Percentiles rank a stretch among this genome's conserved stretches.
Conservation (phyloP, 1,140 invertebrate species). For the Epicauta chinensis region DNA sequence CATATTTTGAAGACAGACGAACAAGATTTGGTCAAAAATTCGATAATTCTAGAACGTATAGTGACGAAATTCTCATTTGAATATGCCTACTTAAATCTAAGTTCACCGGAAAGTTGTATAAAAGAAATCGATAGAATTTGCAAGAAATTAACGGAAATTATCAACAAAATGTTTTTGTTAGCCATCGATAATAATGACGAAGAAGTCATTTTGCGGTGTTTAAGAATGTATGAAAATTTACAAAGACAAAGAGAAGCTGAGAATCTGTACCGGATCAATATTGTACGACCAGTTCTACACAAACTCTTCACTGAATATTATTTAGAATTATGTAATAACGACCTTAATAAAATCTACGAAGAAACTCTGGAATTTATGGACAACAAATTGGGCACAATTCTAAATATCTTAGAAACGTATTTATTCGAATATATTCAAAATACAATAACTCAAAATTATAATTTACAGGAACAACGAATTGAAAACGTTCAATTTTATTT, state of each 20-base stretch:
- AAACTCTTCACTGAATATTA: slow-evolving; percentile 68
- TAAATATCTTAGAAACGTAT: slow-evolving; percentile 55
- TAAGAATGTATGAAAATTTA: slow-evolving; percentile 61
- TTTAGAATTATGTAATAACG: slow-evolving; percentile 56
- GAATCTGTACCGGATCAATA: slow-evolving; percentile 59
- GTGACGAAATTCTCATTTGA: slow-evolving; percentile 55
- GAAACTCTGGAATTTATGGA: slow-evolving; percentile 68
- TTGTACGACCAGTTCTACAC: slow-evolving; percentile 66
- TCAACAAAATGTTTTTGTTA: slow-evolving; percentile 56
- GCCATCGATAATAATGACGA: slow-evolving; percentile 52
- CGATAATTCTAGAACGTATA: slow-evolving; percentile 46
- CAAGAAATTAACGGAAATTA: slow-evolving; percentile 48
- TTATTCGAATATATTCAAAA: slow-evolving; percentile 42
- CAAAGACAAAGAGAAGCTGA: slow-evolving; percentile 66
- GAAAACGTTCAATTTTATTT: slow-evolving; percentile 79
- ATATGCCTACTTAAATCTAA: slow-evolving; percentile 54
- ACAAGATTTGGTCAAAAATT: slow-evolving; percentile 21
- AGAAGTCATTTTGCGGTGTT: slow-evolving; percentile 51
- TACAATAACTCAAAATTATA: not conserved
- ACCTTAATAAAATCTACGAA: slow-evolving; percentile 67
- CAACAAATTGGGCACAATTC: slow-evolving; percentile 53
- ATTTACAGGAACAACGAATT: slow-evolving; percentile 29
- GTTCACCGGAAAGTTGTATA: slow-evolving; percentile 36
- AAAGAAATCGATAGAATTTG: slow-evolving; percentile 47
- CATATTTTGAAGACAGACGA: slow-evolving; percentile 24